Conservation (phyloP, 2,888 invertebrate species). For the Nycteola revayana region DNA sequence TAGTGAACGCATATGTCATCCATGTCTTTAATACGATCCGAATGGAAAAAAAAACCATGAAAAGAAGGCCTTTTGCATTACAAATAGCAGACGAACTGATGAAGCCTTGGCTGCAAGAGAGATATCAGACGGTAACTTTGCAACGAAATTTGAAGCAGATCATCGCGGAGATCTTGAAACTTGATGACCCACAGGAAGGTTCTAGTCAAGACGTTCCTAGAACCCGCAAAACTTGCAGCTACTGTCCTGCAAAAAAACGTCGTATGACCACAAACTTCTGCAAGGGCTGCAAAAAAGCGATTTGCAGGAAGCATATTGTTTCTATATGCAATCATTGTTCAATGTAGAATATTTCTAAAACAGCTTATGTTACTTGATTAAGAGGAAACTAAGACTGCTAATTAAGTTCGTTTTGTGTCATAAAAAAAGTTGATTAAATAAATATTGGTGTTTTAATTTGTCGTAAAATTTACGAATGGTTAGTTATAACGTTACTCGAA, state of each 20-base stretch:
- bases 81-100: slow-evolving; percentile 5
- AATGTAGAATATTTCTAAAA: background rate
- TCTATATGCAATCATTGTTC: slow-evolving; percentile 10
- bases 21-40: slow-evolving; percentile 5
- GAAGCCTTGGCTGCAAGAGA: slow-evolving; percentile 17
- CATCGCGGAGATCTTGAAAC: slow-evolving; percentile 12
- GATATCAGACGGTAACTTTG: slow-evolving; percentile 18
- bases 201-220: slow-evolving; percentile 13
- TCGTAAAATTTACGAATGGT: slow-evolving; percentile 1
- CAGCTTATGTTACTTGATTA: slow-evolving; percentile 5
- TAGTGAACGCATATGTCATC: slow-evolving; percentile 16
- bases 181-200: slow-evolving; percentile 13
- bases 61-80: slow-evolving; percentile 23
- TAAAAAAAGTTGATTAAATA: slow-evolving; percentile 7
- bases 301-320: slow-evolving; percentile 15
- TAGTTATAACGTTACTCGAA: slow-evolving; percentile 1
- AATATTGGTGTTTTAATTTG: slow-evolving; percentile 1
- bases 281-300: slow-evolving; percentile 13
- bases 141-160: slow-evolving; percentile 12
- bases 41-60: slow-evolving; percentile 8
- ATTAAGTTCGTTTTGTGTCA: slow-evolving; percentile 3
- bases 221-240: slow-evolving; percentile 16
- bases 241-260: slow-evolving; percentile 18
- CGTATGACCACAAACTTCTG: slow-evolving; percentile 12
- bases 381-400: slow-evolving; percentile 4